Base-by-base conservation (phyloP, 37 sponge, comb jelly and placozoan species). In the Aplysina aerophoba region DNA sequence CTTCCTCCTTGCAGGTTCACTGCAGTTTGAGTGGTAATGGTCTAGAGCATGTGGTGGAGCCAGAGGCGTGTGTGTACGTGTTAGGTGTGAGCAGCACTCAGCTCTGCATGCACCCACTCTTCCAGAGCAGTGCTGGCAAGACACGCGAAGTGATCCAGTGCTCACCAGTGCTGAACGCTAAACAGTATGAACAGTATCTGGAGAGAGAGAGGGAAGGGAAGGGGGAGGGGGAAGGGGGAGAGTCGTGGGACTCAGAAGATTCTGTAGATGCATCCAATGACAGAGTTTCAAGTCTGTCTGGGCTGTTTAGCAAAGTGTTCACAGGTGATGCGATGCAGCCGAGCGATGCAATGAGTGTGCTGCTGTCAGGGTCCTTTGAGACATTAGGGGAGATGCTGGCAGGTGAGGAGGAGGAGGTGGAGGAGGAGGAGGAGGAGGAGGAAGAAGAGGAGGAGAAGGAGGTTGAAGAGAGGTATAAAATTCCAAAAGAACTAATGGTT, bases 221-320 rank as follows among this genome's bases (percentile, higher is more conserved):
- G 55, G 64, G 50, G 50, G 50, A 44, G 8, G 50, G 50, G 8
- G 50, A 8, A 8, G 8, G 50, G 50, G 8, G 50, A 44, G 8
- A 11, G 50, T 44, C 50, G 8, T 44, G 6, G 8, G 50, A 8
- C 8, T 3, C 8, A 44, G 50, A 8, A 44, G 50, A 8, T 11
- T 44, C 3, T 44, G 3, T 8, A 44, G 50, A 44, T 3, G 3
- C 8, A 8, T 44, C 50, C 5, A 21, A 73, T 11, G 19, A 35
- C 65, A 30, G 37, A 41, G 0, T 59, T 80, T 21, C 28, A 38
- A 94, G 97, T 88, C 92, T 15, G 85, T 91, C 24, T 90, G 93
- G 19, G 90, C 94, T 53, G 98, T 96, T 15, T 95, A 93, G 27
- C 93, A 95, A 83, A 97, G 95, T 57, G 72, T 62, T 11, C 82